Base-by-base conservation (phyloP, 2,113 vertebrate genomes). In the Bufo bufo region DNA sequence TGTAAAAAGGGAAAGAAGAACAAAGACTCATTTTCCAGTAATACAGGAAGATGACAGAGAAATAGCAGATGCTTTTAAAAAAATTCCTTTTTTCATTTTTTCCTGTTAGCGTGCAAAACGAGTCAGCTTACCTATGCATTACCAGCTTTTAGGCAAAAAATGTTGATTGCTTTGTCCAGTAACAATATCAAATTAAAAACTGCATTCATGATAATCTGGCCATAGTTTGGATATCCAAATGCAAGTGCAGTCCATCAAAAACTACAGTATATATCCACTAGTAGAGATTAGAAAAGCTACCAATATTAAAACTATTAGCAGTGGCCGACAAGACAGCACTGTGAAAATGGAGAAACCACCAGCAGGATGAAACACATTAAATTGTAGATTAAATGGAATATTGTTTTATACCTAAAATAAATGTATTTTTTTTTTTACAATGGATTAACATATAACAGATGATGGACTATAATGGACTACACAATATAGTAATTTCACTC, bases 401-500 rank as follows among this genome's bases (percentile, higher is more conserved):
- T 56, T 72, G 59, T 84, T 84, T 71, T 84, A 23, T 49, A 82
- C 52, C 58, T 81, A 61, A 75, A 86, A 71, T 71, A 83, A 71
- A 89, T 88, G 63, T 77, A 19, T 89, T 83, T 86, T 85, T 86
- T 85, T 86, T 87, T 90, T 72, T 90, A 43, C 82, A 77, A 23
- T 69, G 89, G 90, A 90, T 93, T 93, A 90, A 61, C 56, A 65
- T 90, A 85, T 59, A 87, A 89, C 69, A 89, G 77, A 77, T 65
- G 23, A 91, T 49, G 90, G 84, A 45, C 84, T 69, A 6, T 90
- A 91, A 90, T 85, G 87, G 90, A 89, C 58, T 79, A 86, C 54
- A 90, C 54, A 90, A 90, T 91, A 47, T 82, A 88, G 23, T 77
- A 71, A 85, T 90, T 91, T 86, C 58, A 88, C 49, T 52, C 17